phyloP scores from a whole-genome alignment of 2,888 invertebrate genomes.

The Hofmannophila pseudospretella region DNA sequence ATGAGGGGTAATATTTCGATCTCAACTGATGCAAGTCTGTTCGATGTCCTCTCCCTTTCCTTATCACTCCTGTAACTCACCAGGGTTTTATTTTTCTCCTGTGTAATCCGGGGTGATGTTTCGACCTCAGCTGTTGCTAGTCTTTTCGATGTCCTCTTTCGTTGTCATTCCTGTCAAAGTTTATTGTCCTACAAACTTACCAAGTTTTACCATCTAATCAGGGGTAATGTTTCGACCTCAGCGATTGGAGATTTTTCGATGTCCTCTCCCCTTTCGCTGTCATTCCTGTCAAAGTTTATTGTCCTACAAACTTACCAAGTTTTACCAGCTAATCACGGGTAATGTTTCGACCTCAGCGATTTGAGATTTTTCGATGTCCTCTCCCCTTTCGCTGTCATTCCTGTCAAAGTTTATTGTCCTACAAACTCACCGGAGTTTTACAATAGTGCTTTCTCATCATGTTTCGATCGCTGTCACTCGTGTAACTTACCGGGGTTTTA shows the following conservation, averaged over 20 bases:
- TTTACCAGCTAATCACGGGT: too few species aligned
- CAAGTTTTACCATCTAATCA: too few species aligned
- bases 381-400: slow-evolving; percentile 74
- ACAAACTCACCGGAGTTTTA: too few species aligned
- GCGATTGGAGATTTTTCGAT: slow-evolving; percentile 54
- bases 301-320: too few species aligned
- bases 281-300: slow-evolving; percentile 58
- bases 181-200: too few species aligned
- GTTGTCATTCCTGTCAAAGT: slow-evolving; percentile 65
- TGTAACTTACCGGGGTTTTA: slow-evolving; percentile 59
- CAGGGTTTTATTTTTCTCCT: slow-evolving; percentile 63
- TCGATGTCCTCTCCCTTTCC: too few species aligned
- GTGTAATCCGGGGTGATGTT: slow-evolving; percentile 27
- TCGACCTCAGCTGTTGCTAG: slow-evolving; percentile 56
- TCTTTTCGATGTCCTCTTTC: slow-evolving; percentile 58
- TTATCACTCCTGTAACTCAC: too few species aligned
- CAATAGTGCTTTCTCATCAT: too few species aligned
- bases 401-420: slow-evolving; percentile 47
- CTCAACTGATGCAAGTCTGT: too few species aligned
- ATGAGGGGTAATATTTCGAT: too few species aligned
- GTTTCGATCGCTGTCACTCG: slow-evolving; percentile 44
- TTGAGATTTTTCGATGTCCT: slow-evolving; percentile 52
- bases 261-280: slow-evolving; percentile 69
- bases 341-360: too few species aligned
- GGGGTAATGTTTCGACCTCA: slow-evolving; percentile 39